Percentiles rank a stretch among this genome's conserved stretches.
These are phyloP conservation scores for Diarsia dahlii DNA, from an alignment of 2,888 invertebrate species.

Conservation along the genomic window DNA sequence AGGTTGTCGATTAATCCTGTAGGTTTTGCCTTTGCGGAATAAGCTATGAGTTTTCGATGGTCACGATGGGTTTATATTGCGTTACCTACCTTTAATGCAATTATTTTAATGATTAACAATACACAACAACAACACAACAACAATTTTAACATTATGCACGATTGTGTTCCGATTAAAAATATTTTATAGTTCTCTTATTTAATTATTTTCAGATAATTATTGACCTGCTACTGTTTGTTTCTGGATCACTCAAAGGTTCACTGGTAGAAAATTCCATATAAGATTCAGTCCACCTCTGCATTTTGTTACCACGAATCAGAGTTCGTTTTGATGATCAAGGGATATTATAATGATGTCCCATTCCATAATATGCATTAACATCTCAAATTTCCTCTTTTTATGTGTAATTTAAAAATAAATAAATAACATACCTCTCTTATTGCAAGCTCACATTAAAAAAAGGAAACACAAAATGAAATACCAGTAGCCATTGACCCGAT, in stretches of 20 bases:
- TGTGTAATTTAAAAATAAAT: neutral
- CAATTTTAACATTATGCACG: no score
- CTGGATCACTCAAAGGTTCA: no score
- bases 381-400: neutral
- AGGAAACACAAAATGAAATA: neutral
- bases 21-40: neutral
- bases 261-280: no score
- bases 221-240: no score
- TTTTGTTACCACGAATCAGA: no score
- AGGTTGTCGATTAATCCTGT: slow-evolving; percentile 3
- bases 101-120: no score
- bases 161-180: no score
- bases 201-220: no score
- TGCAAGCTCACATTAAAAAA: slow-evolving; percentile 7
- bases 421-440: neutral
- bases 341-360: neutral
- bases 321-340: no score
- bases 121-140: no score
- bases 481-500: neutral
- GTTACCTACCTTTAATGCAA: neutral
- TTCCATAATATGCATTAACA: neutral
- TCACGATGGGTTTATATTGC: neutral
- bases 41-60: neutral
- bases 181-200: no score
- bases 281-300: no score